Evolutionary conservation across 2,797 vertebrate genomes (phyloP).

Genomic region (Lagocephalus sceleratus): DNA sequence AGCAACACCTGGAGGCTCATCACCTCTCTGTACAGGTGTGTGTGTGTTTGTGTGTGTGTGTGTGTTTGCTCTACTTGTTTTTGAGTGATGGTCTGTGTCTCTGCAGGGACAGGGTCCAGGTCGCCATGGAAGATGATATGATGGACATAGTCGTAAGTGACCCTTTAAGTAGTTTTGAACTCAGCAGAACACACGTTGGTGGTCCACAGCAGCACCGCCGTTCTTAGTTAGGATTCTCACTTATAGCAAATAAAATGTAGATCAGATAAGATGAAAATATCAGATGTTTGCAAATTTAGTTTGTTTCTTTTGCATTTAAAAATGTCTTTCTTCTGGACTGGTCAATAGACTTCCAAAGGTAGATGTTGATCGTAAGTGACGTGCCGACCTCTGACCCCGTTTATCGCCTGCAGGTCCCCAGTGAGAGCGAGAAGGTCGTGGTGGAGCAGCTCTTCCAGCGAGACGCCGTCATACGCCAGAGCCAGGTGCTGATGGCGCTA

Average conservation of each 20-base stretch:
- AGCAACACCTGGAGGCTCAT: slow-evolving; percentile 93
- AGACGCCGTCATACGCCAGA: slow-evolving; percentile 89
- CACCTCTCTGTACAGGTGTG: slow-evolving; percentile 89
- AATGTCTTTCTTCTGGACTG: too few relatives aligned
- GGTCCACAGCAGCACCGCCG: neutral
- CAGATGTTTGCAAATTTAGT: neutral
- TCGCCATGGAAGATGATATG: slow-evolving; percentile 87
- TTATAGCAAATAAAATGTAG: neutral
- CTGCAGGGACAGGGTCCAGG: slow-evolving; percentile 90
- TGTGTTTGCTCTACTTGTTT: neutral
- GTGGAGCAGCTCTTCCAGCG: slow-evolving; percentile 92
- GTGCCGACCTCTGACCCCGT: too few relatives aligned
- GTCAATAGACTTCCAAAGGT: too few relatives aligned
- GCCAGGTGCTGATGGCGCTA: slow-evolving; percentile 80
- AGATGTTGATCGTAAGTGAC: too few relatives aligned
- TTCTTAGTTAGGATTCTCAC: neutral
- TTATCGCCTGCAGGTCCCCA: slow-evolving; percentile 66
- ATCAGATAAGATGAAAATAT: neutral
- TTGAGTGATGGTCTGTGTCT: neutral
- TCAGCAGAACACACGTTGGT: neutral
- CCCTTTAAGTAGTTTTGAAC: too few relatives aligned
- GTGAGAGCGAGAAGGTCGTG: slow-evolving; percentile 87
- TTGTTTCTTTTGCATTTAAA: slow-evolving; percentile 11
- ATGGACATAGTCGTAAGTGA: slow-evolving; percentile 86
- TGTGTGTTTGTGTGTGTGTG: too few relatives aligned